Evolutionary conservation across 2,113 vertebrate species (phyloP).

Genomic region (Vulpes ferrilata): DNA sequence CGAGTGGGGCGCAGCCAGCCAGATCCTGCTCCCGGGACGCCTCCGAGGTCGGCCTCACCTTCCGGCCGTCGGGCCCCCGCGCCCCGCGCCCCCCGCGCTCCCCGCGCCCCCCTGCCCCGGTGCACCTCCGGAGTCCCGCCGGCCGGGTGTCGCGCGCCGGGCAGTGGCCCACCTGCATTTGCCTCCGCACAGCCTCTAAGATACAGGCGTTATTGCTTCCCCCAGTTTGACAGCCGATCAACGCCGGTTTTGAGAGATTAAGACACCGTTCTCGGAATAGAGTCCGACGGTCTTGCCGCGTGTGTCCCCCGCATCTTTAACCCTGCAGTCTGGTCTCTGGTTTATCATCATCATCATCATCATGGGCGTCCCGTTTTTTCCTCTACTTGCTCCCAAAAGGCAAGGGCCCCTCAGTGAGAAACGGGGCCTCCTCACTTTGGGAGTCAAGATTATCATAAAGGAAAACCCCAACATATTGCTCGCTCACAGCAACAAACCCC

Average conservation of each 20-base stretch:
- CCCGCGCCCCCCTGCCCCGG: too few species aligned
- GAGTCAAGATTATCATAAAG: not conserved
- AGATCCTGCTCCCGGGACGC: constrained; percentile 64
- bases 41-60: constrained; percentile 15
- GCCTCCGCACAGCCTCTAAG: not conserved
- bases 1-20: constrained; percentile 54
- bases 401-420: not conserved
- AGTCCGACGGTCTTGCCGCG: not conserved
- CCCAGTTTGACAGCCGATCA: constrained; percentile 2
- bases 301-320: not conserved
- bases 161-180: too few species aligned
- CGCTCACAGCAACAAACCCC: not conserved
- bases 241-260: not conserved
- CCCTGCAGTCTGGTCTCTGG: not conserved
- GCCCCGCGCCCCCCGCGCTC: too few species aligned
- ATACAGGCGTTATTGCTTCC: not conserved
- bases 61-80: too few species aligned
- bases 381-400: not conserved
- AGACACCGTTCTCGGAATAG: not conserved
- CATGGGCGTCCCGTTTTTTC: not conserved
- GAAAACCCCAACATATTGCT: not conserved
- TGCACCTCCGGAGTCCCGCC: too few species aligned
- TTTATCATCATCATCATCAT: not conserved
- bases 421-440: not conserved
- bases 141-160: too few species aligned